phyloP scores from a whole-genome alignment of 2,888 invertebrate species.

The Acanthosoma haemorrhoidale region DNA sequence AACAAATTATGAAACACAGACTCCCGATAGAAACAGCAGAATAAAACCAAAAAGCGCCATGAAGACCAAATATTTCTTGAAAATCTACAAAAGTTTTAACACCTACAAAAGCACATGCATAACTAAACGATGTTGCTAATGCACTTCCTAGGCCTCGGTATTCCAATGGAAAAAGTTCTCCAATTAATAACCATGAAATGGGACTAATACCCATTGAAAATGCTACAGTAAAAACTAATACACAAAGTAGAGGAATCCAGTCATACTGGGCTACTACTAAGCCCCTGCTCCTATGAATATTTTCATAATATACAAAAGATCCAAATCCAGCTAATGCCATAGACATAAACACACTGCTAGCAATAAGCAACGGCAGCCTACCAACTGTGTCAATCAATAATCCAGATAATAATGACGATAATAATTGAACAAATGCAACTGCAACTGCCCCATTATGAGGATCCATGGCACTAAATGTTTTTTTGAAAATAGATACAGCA shows the following conservation, averaged over 20 bases:
- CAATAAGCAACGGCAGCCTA: slow-evolving; percentile 72
- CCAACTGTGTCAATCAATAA: slow-evolving; percentile 81
- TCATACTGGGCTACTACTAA: slow-evolving; percentile 52
- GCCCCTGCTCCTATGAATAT: slow-evolving; percentile 54
- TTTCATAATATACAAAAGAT: slow-evolving; percentile 75
- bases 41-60: slow-evolving; percentile 85
- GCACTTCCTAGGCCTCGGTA: slow-evolving; percentile 82
- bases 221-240: slow-evolving; percentile 75
- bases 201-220: slow-evolving; percentile 85
- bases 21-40: slow-evolving; percentile 75
- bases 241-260: slow-evolving; percentile 78
- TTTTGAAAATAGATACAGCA: slow-evolving; percentile 78
- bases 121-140: slow-evolving; percentile 78
- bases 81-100: slow-evolving; percentile 84
- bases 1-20: slow-evolving; percentile 75
- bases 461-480: slow-evolving; percentile 74
- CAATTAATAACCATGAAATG: slow-evolving; percentile 78
- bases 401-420: slow-evolving; percentile 76
- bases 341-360: slow-evolving; percentile 78
- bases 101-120: slow-evolving; percentile 78
- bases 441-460: slow-evolving; percentile 80
- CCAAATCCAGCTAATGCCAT: slow-evolving; percentile 81
- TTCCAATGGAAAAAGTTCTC: slow-evolving; percentile 76
- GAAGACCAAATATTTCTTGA: slow-evolving; percentile 64
- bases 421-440: slow-evolving; percentile 75